A percentile compares a stretch with the other conserved stretches of the same genome.
phyloP scores from a whole-genome alignment of 2,113 vertebrate species.

The Limanda limanda region DNA sequence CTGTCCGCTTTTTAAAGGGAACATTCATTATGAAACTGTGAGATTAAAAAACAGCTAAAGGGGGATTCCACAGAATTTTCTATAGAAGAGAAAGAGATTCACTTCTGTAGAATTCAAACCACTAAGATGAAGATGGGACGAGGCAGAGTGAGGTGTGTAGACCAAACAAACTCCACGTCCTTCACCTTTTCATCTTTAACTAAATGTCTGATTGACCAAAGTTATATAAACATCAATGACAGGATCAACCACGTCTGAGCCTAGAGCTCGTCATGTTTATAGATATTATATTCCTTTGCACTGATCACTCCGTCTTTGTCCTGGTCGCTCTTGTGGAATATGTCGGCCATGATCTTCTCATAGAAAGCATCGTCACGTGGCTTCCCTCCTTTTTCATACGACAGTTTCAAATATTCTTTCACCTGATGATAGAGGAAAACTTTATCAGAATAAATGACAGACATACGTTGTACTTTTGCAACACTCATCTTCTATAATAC shows the following conservation, averaged over 20 bases:
- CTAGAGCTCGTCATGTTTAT: slow-evolving; percentile 94
- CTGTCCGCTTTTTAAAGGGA: no score
- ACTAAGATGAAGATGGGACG: no score
- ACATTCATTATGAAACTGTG: no score
- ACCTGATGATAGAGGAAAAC: slow-evolving; percentile 80
- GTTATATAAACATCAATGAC: not conserved
- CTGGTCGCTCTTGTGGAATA: slow-evolving; percentile 91
- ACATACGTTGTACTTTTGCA: not conserved
- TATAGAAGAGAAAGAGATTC: not conserved
- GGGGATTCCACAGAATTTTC: not conserved
- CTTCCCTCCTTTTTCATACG: slow-evolving; percentile 88
- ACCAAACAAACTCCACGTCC: not conserved
- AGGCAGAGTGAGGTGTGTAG: not conserved
- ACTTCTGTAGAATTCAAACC: no score
- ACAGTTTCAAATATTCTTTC: slow-evolving; percentile 87
- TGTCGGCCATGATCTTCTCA: slow-evolving; percentile 88
- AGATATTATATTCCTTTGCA: slow-evolving; percentile 93
- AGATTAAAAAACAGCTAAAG: not conserved
- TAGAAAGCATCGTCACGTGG: slow-evolving; percentile 86
- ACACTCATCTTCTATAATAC: not conserved
- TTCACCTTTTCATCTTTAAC: not conserved
- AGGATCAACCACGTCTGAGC: fast-evolving
- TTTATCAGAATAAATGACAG: not conserved
- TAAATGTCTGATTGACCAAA: not conserved
- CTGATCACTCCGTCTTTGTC: slow-evolving; percentile 91